These are phyloP conservation scores for Oasisia sp. DNA, from an alignment of 2,888 invertebrate genomes.

Conservation along the genomic window DNA sequence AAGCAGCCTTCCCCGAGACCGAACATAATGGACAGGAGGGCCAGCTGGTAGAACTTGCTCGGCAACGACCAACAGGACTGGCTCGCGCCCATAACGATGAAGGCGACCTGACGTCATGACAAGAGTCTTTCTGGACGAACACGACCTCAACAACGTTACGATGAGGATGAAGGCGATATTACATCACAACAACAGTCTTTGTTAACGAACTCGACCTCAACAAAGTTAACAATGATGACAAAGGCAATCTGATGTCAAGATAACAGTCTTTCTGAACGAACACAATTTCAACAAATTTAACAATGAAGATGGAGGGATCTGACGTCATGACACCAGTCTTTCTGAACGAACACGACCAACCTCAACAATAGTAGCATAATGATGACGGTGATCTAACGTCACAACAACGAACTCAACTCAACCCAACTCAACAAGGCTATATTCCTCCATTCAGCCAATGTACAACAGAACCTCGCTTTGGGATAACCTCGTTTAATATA, in stretches of 20 bases:
- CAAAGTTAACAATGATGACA: slow-evolving; percentile 42
- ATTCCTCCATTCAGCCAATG: too few species aligned
- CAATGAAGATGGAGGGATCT: slow-evolving; percentile 60
- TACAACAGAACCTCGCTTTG: too few species aligned
- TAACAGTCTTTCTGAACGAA: not conserved
- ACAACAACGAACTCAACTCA: not conserved
- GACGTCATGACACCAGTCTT: too few species aligned
- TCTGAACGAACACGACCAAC: not conserved
- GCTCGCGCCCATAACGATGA: slow-evolving; percentile 54
- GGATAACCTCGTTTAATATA: too few species aligned
- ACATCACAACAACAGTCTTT: too few species aligned
- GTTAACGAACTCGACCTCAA: too few species aligned
- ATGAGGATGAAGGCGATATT: slow-evolving; percentile 60
- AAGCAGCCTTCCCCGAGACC: slow-evolving; percentile 94
- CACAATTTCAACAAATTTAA: not conserved
- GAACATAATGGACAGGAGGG: slow-evolving; percentile 81
- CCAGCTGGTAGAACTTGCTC: slow-evolving; percentile 71
- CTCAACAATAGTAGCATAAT: slow-evolving; percentile 31
- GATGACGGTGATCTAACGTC: slow-evolving; percentile 66
- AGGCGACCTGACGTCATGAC: slow-evolving; percentile 66
- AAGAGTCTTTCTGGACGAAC: not conserved
- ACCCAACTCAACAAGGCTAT: too few species aligned
- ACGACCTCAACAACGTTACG: not conserved
- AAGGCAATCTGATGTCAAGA: slow-evolving; percentile 66
- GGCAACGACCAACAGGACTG: slow-evolving; percentile 61